Percentiles rank a stretch among this genome's conserved stretches.
These are phyloP conservation scores for Xenopus laevis DNA, from an alignment of 2,113 vertebrate genomes.

Conservation along the genomic window DNA sequence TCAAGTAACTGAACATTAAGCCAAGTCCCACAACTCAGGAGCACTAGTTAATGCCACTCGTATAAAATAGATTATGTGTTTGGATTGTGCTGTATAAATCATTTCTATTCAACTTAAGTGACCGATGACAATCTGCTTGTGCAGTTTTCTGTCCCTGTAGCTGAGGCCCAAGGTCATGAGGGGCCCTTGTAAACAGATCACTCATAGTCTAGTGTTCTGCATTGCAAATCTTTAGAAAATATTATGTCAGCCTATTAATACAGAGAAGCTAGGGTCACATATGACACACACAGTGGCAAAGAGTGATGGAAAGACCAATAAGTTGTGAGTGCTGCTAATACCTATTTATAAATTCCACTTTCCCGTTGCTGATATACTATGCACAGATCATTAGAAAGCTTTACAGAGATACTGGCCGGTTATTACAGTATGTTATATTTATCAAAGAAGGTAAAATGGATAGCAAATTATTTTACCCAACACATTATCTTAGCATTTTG, in stretches of 20 bases:
- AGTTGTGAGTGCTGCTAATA: not conserved
- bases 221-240: constrained; percentile 27
- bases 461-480: too few relatives aligned
- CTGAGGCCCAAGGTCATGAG: constrained; percentile 20
- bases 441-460: too few relatives aligned
- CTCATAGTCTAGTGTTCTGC: constrained; percentile 10
- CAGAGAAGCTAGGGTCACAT: not conserved
- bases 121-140: constrained; percentile 18
- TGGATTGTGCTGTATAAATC: constrained; percentile 27
- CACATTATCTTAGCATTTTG: too few relatives aligned
- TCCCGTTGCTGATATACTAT: not conserved
- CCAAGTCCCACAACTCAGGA: constrained; percentile 21
- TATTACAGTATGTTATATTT: too few relatives aligned
- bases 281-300: not conserved
- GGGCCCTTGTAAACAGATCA: constrained; percentile 23
- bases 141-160: constrained; percentile 14
- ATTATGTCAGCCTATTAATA: not conserved
- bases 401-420: not conserved
- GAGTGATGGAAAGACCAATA: not conserved
- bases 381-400: not conserved
- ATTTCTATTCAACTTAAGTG: constrained; percentile 13
- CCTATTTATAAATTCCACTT: not conserved
- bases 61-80: constrained; percentile 35
- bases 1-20: constrained; percentile 12
- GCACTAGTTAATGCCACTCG: constrained; percentile 17